Evolutionary conservation across 2,888 invertebrate species (phyloP), one percentile per base, ranked within the genome.

Genomic region (Resseliella maxima): DNA sequence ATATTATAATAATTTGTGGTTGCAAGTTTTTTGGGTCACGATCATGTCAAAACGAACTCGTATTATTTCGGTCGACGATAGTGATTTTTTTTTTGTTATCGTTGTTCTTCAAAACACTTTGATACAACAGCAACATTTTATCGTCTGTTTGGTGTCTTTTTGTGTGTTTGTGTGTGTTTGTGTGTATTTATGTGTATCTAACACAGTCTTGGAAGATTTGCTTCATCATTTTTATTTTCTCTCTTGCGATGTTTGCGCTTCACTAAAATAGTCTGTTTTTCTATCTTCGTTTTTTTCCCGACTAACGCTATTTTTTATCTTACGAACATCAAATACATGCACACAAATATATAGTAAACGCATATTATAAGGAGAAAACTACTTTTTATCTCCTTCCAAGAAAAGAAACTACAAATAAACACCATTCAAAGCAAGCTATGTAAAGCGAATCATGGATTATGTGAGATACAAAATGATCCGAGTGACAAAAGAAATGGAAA

Each of bases 391-490:
- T n/a, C 59, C 12, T 24, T 24, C 24, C 10, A 72, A 27, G 0
- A 31, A 72, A 72, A 18, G 72, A 15, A 72, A 35, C 72, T 27
- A 31, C 72, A 3, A 72, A 31, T 35, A 8, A 59, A n/a, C 72
- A 27, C 31, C 12, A 0, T 15, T 15, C 72, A 35, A 72, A 27
- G 24, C 59, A 27, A 24, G 59, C 12, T 5, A 59, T 59, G 27
- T 24, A 59, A 24, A 12, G 72, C 15, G 31, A 38, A 6, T 59
- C 6, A 15, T 83, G 38, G 38, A 83, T 83, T 38, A 38, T 83
- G 38, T 83, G 83, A 83, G 38, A 38, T 83, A 83, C 83, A 83
- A 83, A 83, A 83, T 83, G 83, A 38, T n/a, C 83, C 18, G 38
- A 36, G 38, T 83, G 36, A 83, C 36, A 83, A 83, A 83, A 38